Base-by-base conservation (phyloP, 2,888 invertebrate species). In the Euproctis similis region DNA sequence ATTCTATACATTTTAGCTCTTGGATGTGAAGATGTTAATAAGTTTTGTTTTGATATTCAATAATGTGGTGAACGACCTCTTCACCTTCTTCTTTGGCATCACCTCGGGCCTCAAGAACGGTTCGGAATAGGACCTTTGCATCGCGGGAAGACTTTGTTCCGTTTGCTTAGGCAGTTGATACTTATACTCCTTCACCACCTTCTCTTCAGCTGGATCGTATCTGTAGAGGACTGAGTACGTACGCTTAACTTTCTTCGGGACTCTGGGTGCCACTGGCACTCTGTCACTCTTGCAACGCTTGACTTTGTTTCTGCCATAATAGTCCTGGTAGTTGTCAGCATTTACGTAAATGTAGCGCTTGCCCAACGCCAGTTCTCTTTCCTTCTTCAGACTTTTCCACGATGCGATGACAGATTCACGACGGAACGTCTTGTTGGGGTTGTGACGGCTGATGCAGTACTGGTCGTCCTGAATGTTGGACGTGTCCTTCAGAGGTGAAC, bases 351-450 rank as follows among this genome's bases (percentile, higher is more conserved):
- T 68, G 16, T 76, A 59, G 6, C 78, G 58, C 46, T 84, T 84
- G 0, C 85, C 85, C 18, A 85, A 51, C 28, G 85, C 85, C 36
- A 67, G 70, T 36, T 85, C 85, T 4, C 85, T 63, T 39, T 85
- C 85, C 35, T 84, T 82, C 53, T 85, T 85, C 53, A 85, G 50
- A 42, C 65, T 78, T 43, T 76, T 84, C 85, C 85, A 85, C 0
- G 85, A 85, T 12, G 85, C 85, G 11, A 85, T 85, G 17, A 85
- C 82, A 1, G 84, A 77, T 47, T 85, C 85, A 6, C 85, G 59
- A 1, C 85, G 70, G 58, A 82, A 85, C 14, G 82, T 84, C 54
- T 73, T 82, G 57, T 84, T 84, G 0, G 84, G 84, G 36, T 84
- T 84, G 57, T 82, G 82, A n/a, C 84, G 72, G 52, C 82, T 84